Percentiles rank a stretch among this genome's conserved stretches.
phyloP scores from a whole-genome alignment of 2,113 vertebrate genomes.

The Turdus rufiventris region DNA sequence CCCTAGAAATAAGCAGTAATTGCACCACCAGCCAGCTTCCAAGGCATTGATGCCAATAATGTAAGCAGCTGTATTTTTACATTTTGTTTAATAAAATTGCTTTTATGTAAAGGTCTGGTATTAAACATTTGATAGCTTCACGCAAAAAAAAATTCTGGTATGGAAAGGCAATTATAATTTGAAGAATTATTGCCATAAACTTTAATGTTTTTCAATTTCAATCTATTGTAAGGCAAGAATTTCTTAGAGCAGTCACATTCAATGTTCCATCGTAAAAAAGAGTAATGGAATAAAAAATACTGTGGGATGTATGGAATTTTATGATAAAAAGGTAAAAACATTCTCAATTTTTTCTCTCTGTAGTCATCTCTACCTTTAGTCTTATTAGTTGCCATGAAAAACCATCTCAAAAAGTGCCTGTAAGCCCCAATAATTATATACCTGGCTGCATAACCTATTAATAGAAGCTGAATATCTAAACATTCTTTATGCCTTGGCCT shows the following conservation, averaged over 20 bases:
- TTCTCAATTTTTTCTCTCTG: background rate
- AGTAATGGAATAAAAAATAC: constrained; percentile 20
- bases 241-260: background rate
- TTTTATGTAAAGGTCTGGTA: constrained; percentile 55
- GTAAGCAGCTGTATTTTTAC: constrained; percentile 33
- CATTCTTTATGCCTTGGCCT: background rate
- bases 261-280: constrained; percentile 11
- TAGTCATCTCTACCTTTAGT: background rate
- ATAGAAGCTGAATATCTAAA: background rate
- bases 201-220: constrained; percentile 60
- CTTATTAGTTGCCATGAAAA: background rate
- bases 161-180: constrained; percentile 57
- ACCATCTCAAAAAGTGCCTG: background rate
- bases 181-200: constrained; percentile 59
- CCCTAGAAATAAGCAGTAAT: background rate
- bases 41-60: background rate
- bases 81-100: constrained; percentile 49
- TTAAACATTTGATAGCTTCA: constrained; percentile 54
- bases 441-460: background rate
- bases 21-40: background rate
- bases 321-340: background rate
- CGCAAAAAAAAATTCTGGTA: background rate
- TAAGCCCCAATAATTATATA: background rate
- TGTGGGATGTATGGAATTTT: background rate
- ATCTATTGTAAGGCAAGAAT: constrained; percentile 33